Conservation (phyloP, 2,888 invertebrate genomes). For the Zygogramma bicolorata region DNA sequence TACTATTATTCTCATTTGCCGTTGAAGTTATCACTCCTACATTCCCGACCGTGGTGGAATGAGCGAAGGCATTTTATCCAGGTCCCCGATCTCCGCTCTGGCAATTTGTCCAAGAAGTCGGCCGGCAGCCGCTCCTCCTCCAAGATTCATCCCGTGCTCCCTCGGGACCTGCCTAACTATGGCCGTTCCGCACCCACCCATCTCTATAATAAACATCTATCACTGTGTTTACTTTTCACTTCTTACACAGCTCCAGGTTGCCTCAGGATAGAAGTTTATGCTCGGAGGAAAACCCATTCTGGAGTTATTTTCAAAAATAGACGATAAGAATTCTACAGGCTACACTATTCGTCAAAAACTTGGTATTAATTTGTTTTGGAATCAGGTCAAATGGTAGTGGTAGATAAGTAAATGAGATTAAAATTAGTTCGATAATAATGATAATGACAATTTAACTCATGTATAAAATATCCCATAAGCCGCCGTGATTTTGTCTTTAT, state of each 20-base stretch:
- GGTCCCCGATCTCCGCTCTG: constrained; percentile 59
- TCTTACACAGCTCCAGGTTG: constrained; percentile 34
- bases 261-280: constrained; percentile 9
- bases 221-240: constrained; percentile 60
- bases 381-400: no score
- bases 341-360: not conserved
- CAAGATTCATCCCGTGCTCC: constrained; percentile 64
- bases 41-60: constrained; percentile 45
- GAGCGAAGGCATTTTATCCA: constrained; percentile 19
- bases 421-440: no score
- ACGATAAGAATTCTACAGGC: not conserved
- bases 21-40: not conserved
- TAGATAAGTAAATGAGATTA: no score
- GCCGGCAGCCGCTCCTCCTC: constrained; percentile 61
- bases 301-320: not conserved
- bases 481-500: no score
- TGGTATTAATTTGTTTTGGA: not conserved
- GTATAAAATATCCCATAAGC: no score
- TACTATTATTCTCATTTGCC: no score
- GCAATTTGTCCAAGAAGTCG: constrained; percentile 65
- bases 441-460: no score
- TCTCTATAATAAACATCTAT: constrained; percentile 65
- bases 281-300: not conserved
- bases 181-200: constrained; percentile 56
- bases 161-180: constrained; percentile 64